Evolutionary conservation across 2,113 vertebrate species (phyloP), one percentile per base, ranked within the genome.

Genomic region (Mormyrus lacerda): DNA sequence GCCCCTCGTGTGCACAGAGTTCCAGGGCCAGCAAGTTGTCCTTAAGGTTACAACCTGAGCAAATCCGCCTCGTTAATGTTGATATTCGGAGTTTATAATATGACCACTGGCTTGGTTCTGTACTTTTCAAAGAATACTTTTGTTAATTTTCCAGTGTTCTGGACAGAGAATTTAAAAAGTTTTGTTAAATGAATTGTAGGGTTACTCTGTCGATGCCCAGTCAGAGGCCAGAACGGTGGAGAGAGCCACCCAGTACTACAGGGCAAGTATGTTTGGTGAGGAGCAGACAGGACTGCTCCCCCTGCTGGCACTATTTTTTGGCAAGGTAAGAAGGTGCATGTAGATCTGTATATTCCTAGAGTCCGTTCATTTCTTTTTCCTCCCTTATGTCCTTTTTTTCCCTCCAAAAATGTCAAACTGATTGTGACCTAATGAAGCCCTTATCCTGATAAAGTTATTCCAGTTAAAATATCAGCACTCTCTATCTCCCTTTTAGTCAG

Each of bases 281-380:
- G 93, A 94, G 85, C 93, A 94, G 3, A 94, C 95, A 89, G 94
- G 94, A 89, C 91, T 96, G 42, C 90, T 97, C 45, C 94, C 95
- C 8, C 89, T 97, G 35, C 91, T 97, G 85, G 95, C 94, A 21
- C 92, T 97, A 39, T 96, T 97, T 92, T 94, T 96, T 73, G 95
- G 96, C 94, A 97, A 97, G 95, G 97, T 95, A 47, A 19, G 19
- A 44, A 82, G 39, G 13, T 45, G 9, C 82, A 4, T 85, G n/a
- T 44, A n/a, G 0, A n/a, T 61, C 55, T 61, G 1, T 61, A 61
- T 24, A 21, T 85, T 69, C 65, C 31, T 11, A 35, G 53, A 53
- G 11, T 61, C 42, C 27, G 1, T 35, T 58, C 11, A 17, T 51
- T 27, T 65, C 61, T 10, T 27, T 65, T 47, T 31, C 69, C 31